Evolutionary conservation across 2,888 invertebrate genomes (phyloP), one percentile per base, ranked within the genome.

Genomic region (Drosophila pseudotalamancana): DNA sequence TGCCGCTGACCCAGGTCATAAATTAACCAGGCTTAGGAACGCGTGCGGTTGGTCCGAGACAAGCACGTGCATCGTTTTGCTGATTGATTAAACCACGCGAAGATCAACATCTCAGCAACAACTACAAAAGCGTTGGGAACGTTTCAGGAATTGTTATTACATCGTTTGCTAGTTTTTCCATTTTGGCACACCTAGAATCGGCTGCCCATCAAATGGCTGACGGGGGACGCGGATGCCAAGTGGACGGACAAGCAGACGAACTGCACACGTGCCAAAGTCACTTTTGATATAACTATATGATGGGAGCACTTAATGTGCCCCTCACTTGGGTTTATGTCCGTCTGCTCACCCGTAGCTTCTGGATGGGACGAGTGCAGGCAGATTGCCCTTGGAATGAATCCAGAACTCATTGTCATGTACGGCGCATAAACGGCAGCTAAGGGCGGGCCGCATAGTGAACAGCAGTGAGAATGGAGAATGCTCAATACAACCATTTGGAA

Each of bases 71-170:
- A 63, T 60, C 61, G 65, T 68, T 75, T 79, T 65, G 80, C 83
- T 81, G 81, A 81, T 81, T 81, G 81, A 81, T 81, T 86, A 81
- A 81, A 82, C 76, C 79, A 72, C 83, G 72, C 65, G 49, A 68
- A 82, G 69, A 72, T 72, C 72, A 70, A 61, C 69, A 55, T 49
- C 62, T 50, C 46, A 55, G 63, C 61, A 60, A 40, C 70, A 66
- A 67, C 70, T 42, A 45, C 43, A 63, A 64, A 42, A 40, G 32
- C 27, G 46, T 14, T 53, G 23, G 46, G 64, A 63, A 83, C 86
- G 80, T 83, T 86, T 45, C 55, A 64, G 64, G 87, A 83, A 84
- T 87, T 87, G 85, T 84, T 83, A 87, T 87, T 87, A 72, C 73
- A 70, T 69, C 75, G 81, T 81, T 87, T 61, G 72, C 64, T 72